phyloP scores from a whole-genome alignment of 2,113 vertebrate genomes.

The Nothocercus julius region DNA sequence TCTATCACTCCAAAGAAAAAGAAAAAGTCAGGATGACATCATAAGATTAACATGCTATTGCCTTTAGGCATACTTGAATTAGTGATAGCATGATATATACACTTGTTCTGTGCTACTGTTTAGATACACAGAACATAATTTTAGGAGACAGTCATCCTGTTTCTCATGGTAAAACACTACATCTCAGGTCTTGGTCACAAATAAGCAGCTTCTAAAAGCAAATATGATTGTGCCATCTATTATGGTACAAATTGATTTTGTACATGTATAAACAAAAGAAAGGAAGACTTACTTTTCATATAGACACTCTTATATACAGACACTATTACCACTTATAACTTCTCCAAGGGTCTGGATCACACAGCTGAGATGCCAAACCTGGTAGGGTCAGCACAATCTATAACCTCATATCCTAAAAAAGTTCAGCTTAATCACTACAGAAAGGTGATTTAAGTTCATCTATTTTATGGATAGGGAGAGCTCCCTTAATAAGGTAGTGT shows the following conservation, averaged over 20 bases:
- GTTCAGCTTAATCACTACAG: background rate
- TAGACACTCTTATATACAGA: background rate
- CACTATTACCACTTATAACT: background rate
- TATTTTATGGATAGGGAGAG: background rate
- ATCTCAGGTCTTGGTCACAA: background rate
- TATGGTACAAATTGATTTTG: background rate
- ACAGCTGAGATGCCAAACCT: background rate
- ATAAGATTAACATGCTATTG: background rate
- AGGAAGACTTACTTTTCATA: background rate
- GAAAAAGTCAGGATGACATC: background rate
- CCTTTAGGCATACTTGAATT: background rate
- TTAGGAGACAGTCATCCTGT: background rate
- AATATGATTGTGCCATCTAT: background rate
- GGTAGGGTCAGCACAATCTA: background rate
- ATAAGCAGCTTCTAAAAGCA: background rate
- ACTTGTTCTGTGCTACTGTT: background rate
- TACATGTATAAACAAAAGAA: background rate
- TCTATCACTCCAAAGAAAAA: background rate
- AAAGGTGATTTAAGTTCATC: slow-evolving; percentile 10
- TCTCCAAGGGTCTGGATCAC: background rate
- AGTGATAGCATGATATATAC: background rate
- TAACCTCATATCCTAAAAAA: background rate
- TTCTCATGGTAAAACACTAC: background rate
- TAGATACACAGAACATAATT: background rate
- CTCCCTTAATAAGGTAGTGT: background rate